A percentile compares a stretch with the other conserved stretches of the same genome.
Conservation (phyloP, 2,113 vertebrate species). For the Scortum barcoo region DNA sequence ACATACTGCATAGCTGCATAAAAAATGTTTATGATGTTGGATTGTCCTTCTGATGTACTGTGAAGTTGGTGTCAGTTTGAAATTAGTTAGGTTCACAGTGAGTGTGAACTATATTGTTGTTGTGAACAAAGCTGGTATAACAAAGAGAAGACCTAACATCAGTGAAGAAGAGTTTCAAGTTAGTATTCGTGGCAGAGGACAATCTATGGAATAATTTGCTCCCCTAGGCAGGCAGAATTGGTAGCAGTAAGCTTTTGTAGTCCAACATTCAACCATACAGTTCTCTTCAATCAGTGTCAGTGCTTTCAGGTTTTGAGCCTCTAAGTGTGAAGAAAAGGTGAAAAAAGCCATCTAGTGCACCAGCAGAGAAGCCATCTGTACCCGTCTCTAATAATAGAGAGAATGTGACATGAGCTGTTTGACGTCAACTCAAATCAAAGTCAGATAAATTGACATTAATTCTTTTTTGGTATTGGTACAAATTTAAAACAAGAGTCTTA, state of each 20-base stretch:
- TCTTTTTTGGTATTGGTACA: not conserved
- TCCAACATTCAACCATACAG: not conserved
- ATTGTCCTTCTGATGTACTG: not conserved
- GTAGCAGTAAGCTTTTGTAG: not conserved
- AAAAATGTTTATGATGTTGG: not conserved
- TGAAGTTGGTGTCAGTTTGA: not conserved
- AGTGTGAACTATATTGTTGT: no score
- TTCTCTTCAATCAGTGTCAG: not conserved
- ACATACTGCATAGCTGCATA: not conserved
- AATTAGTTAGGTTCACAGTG: not conserved
- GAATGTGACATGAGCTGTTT: not conserved
- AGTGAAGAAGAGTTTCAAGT: not conserved
- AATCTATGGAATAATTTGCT: constrained; percentile 12
- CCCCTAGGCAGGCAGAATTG: not conserved
- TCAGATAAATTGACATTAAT: not conserved
- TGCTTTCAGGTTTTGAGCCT: constrained; percentile 10
- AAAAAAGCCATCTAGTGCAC: constrained; percentile 27
- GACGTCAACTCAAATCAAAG: not conserved
- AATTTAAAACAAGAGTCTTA: not conserved
- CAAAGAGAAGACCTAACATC: not conserved
- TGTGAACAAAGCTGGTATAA: not conserved
- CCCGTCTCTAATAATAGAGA: not conserved
- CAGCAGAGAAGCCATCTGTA: constrained; percentile 29
- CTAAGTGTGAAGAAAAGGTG: constrained; percentile 34
- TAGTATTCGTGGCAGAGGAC: not conserved